A percentile compares a stretch with the other conserved stretches of the same genome.
phyloP scores from a whole-genome alignment of 2,797 vertebrate species.

The Sebastes elongatus region DNA sequence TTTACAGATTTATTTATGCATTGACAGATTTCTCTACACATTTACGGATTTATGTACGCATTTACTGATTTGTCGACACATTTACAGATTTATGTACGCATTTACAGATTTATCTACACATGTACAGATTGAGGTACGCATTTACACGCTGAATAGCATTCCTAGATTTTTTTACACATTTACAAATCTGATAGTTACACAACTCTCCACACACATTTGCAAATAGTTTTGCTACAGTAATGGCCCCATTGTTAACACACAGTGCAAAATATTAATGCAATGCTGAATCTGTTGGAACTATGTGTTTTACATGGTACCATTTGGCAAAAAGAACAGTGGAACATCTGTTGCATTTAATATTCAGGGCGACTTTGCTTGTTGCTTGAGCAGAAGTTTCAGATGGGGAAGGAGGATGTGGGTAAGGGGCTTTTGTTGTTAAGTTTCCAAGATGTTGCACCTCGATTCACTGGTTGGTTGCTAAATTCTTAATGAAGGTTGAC shows the following conservation, averaged over 20 bases:
- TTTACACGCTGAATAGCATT: too few relatives aligned
- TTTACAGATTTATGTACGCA: too few relatives aligned
- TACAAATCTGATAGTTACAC: too few relatives aligned
- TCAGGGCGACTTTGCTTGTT: constrained; percentile 19
- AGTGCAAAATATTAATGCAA: not conserved
- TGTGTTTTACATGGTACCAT: constrained; percentile 20
- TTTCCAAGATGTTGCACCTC: constrained; percentile 44
- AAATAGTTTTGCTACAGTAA: too few relatives aligned
- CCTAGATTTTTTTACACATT: too few relatives aligned
- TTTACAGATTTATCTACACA: too few relatives aligned
- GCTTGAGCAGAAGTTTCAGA: not conserved
- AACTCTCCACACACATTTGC: too few relatives aligned
- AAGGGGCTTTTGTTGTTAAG: constrained; percentile 35
- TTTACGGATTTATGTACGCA: too few relatives aligned
- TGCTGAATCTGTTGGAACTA: not conserved
- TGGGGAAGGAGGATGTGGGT: not conserved
- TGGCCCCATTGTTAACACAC: not conserved
- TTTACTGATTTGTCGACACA: too few relatives aligned
- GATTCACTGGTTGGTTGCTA: constrained; percentile 36
- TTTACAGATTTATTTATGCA: too few relatives aligned
- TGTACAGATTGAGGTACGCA: too few relatives aligned
- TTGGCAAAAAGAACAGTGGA: constrained; percentile 10
- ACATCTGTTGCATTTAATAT: constrained; percentile 55
- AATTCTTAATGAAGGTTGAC: constrained; percentile 57
- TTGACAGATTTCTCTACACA: too few relatives aligned